Base-by-base conservation (phyloP, 2,888 invertebrate genomes). In the Mythimna impura region DNA sequence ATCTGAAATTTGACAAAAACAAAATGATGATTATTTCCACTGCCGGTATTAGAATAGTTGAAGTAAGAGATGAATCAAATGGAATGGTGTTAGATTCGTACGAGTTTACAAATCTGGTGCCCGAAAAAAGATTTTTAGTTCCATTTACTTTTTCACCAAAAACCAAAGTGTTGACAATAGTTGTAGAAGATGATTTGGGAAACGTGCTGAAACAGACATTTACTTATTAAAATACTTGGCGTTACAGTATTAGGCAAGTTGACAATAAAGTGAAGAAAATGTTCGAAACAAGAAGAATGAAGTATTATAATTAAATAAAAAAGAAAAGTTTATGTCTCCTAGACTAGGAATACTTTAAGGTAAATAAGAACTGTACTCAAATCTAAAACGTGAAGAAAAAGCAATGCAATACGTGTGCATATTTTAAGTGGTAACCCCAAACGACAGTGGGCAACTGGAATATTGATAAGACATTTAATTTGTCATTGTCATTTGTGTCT, bases 141-240 rank as follows among this genome's bases (percentile, higher is more conserved):
- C 97, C 97, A 12, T 96, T 96, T 89, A 96, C 96, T 52, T 95
- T 95, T 88, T 94, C 96, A 66, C 94, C 93, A 67, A 95, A 94
- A 90, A 94, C 93, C 72, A 95, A 93, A 92, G 95, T 94, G 76
- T 91, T 97, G 70, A 97, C 96, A 62, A 96, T 98, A 86, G 96
- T 97, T 70, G 97, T 97, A 58, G 97, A 97, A 92, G 97, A 98
- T 87, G 97, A 97, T 81, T 91, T 96, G 81, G 98, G 98, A 84
- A 97, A 97, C 89, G 97, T 97, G 81, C 93, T 98, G 76, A 97
- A 97, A 92, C 96, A 97, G 89, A 96, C 97, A 84, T 96, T 97
- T 92, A 96, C 97, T 10, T 96, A 96, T 90, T 96, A 91, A 73
- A 90, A 84, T 34, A 71, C 62, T 73, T 68, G 66, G 40, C 74